Base-by-base conservation (phyloP, 2,113 vertebrate genomes). In the cat (Felis catus) region DNA sequence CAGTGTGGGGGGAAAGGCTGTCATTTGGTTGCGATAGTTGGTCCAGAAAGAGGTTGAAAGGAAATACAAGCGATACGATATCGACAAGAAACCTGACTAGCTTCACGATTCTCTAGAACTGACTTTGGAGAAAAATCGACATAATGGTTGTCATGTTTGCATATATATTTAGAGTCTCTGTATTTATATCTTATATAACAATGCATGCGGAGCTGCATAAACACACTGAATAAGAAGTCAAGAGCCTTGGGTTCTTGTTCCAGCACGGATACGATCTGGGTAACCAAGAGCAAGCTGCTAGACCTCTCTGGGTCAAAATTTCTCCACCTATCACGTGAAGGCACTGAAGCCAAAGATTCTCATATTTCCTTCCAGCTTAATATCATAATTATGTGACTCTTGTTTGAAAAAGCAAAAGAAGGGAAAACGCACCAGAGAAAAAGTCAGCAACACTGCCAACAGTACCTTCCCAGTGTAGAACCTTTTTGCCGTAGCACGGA, bases 391-490 rank as follows among this genome's bases (percentile, higher is more conserved):
- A 61, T 58, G 63, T 73, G 13, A 92, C 48, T 97, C 61, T 79
- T 3, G 51, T 91, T 68, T 87, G 8, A 73, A 95, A 93, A 81
- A 90, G 14, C 33, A 94, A 95, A 76, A 93, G 89, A 94, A 95
- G n/a, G 82, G 31, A 98, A 97, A 91, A 23, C 91, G 19, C 89
- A 94, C 88, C 97, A 98, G 95, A 95, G 79, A 93, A 78, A 97
- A 98, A 97, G 96, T 94, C 96, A 97, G 88, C 83, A 91, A 78
- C 63, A 97, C 94, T 90, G 74, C 70, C 98, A 95, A 88, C 65
- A 78, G 95, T 95, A 97, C n/a, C 95, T 94, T 98, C 98, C 95
- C 86, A 97, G 91, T 92, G 78, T 79, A 97, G 97, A 96, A 96
- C 53, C 65, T 97, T 98, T 98, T 95, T 98, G 74, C 91, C 97